A percentile compares a stretch with the other conserved stretches of the same genome.
These are phyloP conservation scores for Sarotherodon lohbergeri DNA, from an alignment of 2,113 vertebrate genomes.

Conservation along the genomic window DNA sequence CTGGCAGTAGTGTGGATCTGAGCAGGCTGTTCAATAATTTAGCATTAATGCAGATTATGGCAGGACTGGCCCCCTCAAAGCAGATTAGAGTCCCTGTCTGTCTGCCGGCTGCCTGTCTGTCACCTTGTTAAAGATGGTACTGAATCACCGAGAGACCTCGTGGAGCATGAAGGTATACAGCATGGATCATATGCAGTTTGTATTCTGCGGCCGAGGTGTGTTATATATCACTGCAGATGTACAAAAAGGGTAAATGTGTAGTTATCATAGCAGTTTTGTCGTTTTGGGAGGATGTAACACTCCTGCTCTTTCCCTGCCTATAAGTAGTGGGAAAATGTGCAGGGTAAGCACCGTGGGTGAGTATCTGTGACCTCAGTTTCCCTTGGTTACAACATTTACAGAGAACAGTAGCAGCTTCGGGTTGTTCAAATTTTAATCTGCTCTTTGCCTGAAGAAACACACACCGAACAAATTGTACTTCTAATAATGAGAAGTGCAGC, in stretches of 20 bases:
- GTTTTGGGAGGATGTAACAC: neutral
- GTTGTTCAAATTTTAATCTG: neutral
- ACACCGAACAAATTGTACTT: neutral
- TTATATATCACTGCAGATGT: neutral
- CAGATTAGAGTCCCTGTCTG: constrained; percentile 52
- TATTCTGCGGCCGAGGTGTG: neutral
- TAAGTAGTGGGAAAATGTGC: constrained; percentile 2
- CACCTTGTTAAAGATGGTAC: constrained; percentile 24
- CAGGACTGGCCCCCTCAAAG: constrained; percentile 36
- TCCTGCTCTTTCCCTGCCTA: neutral
- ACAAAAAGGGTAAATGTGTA: neutral
- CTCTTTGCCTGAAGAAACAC: neutral
- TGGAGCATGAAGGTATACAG: neutral
- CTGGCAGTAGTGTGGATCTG: neutral
- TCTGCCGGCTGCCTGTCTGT: constrained; percentile 10
- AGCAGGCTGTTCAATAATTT: constrained; percentile 57
- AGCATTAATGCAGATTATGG: constrained; percentile 60
- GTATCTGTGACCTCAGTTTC: constrained; percentile 31
- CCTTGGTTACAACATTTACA: constrained; percentile 26
- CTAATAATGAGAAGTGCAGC: neutral
- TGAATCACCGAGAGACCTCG: constrained; percentile 1
- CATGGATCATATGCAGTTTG: neutral
- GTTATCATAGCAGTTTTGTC: neutral
- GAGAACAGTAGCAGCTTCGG: constrained; percentile 6
- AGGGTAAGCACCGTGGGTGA: neutral